Base-by-base conservation (phyloP, 2,113 vertebrate genomes). In the Larimichthys crocea region DNA sequence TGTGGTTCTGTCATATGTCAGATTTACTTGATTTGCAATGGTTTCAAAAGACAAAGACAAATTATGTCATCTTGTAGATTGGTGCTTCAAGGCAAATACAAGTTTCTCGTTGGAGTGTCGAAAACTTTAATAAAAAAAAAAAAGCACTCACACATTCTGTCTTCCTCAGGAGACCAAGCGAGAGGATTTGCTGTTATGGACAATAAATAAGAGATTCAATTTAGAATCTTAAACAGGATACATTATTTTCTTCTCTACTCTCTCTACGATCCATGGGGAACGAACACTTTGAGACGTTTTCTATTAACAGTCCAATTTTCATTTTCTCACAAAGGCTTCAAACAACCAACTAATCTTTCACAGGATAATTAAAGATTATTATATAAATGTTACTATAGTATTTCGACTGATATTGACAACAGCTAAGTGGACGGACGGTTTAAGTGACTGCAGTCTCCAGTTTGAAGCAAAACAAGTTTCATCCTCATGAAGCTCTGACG, bases 341-440 rank as follows among this genome's bases (percentile, higher is more conserved):
- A 55, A 76, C 24, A 66, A 22, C 19, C 40, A 60, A 5, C 14
- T 17, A 19, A 62, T 19, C 26, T 24, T 24, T 10, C n/a, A 29
- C 26, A 11, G 44, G 56, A 62, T 62, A 75, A 82, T 70, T 48
- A 56, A 56, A 70, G 49, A 26, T 55, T 53, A 7, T 40, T 20
- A 16, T 2, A 31, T 40, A 11, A 48, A 46, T 19, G 53, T 31
- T 17, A 10, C 12, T 46, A 14, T 11, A 50, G 44, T 70, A 3
- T 26, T 74, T 49, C 26, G 20, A 11, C 24, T 24, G 20, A 40
- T 65, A 57, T 40, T 0, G 16, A 57, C 50, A 64, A 35, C 24
- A 46, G 68, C 53, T 29, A 1, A n/a, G 17, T 46, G 40, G 15
- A 29, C 46, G 46, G 26, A 9, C 1, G 61, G 14, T 44, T 17